Conservation (phyloP, 2,888 invertebrate genomes). For the Caenorhabditis becei region DNA sequence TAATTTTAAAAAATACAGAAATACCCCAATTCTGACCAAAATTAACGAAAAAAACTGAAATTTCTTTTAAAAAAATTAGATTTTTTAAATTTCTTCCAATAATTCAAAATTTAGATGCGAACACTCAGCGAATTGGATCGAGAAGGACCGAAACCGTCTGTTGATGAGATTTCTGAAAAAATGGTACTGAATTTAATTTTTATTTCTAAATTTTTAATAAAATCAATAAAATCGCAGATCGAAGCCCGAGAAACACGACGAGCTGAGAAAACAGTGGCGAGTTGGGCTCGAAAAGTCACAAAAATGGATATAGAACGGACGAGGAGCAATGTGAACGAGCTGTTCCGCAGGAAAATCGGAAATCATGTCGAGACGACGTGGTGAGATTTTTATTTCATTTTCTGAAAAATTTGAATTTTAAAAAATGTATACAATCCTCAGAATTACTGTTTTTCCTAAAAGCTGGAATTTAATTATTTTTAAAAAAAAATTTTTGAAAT, state of each 20-base stretch:
- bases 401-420: not conserved
- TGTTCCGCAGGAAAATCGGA: not conserved
- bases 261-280: not conserved
- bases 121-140: slow-evolving; percentile 19
- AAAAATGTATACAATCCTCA: too few species aligned
- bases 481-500: not conserved
- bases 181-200: slow-evolving; percentile 13
- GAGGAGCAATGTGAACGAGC: not conserved
- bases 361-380: not conserved
- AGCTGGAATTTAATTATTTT: not conserved
- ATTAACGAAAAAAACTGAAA: not conserved
- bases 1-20: not conserved
- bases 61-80: too few species aligned
- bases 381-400: not conserved
- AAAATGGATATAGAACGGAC: not conserved
- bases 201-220: not conserved
- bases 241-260: slow-evolving; percentile 13
- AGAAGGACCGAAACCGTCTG: not conserved
- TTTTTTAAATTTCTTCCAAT: not conserved
- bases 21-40: not conserved
- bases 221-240: slow-evolving; percentile 2
- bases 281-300: not conserved
- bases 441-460: too few species aligned
- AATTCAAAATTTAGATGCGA: slow-evolving; percentile 12
- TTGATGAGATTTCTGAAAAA: slow-evolving; percentile 1